Base-by-base conservation (phyloP, 2,113 vertebrate genomes). In the Spilogale gracilis region DNA sequence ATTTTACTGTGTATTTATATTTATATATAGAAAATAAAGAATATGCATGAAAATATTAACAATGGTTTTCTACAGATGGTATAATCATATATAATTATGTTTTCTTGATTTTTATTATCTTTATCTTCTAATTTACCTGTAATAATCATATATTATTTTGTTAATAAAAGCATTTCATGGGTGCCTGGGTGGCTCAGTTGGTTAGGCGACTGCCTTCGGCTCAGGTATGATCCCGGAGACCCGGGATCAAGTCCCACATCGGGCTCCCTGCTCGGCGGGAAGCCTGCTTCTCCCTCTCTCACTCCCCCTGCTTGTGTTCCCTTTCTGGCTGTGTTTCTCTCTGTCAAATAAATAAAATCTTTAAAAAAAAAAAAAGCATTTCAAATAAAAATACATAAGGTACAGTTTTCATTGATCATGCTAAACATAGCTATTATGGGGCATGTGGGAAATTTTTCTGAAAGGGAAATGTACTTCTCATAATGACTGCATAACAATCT, bases 131-230 rank as follows among this genome's bases (percentile, higher is more conserved):
- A 38, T 82, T 91, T 90, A 73, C 8, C 58, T 83, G 74, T 2
- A 82, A 78, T 86, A 69, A 84, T 88, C 5, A 61, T 80, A 16
- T 9, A 91, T 50, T 92, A 79, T 9, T n/a, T 71, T 78, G 27
- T 65, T 65, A 89, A 73, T 87, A 95, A 89, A 97, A 96, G 45
- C 69, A 2, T 30, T 84, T 90, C 23, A 82, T 38, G 38, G 38
- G 38, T 38, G 38, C 38, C 38, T 38, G 38, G 38, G 38, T 38
- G 38, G 38, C 38, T 38, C 38, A 38, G 38, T 38, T 38, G 38
- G 38, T 38, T 38, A 38, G 38, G 38, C 38, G 38, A 38, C 38
- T 38, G 38, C 38, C 38, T 38, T 38, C 38, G 38, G 38, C 38
- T 38, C 38, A 38, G 38, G 38, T 38, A 38, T 38, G 38, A 38